Evolutionary conservation across 2,797 vertebrate species (phyloP), one percentile per base, ranked within the genome.

Genomic region (Onychomys torridus): DNA sequence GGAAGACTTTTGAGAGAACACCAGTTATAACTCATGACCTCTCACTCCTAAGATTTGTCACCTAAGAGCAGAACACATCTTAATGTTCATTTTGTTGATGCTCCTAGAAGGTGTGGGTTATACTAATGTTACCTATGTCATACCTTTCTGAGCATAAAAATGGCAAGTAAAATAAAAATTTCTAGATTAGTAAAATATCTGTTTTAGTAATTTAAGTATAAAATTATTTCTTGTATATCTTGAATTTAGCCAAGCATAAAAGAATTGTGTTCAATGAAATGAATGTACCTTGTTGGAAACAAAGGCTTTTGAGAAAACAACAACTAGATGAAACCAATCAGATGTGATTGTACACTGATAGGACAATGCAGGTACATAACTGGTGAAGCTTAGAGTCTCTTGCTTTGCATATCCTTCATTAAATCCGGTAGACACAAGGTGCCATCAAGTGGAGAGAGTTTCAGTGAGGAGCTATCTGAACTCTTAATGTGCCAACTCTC

Each of bases 221-320:
- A 92, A 46, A 63, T 32, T 84, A 27, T 88, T 93, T 91, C 65
- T 6, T 90, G 21, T 29, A 1, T 43, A 83, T 55, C 23, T 7
- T 90, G 27, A 90, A 93, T 61, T 96, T 96, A 57, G 43, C 17
- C 19, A 77, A 89, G 46, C 46, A 52, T 82, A 63, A 95, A 84
- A 96, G 75, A 46, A 40, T 93, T 96, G 55, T 76, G 94, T 96
- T 96, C 43, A 92, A 17, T 97, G 84, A 94, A 75, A 76, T 0
- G 21, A 93, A 95, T 96, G 63, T 23, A 73, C 89, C 78, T 93
- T 90, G 86, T 75, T 96, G 79, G 92, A 97, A 97, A 90, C 3
- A 55, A n/a, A 79, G 71, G 79, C n/a, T 96, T 97, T 76, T 89
- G 69, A 16, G 78, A 27, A 79, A 34, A 29, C 9, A 13, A 16